phyloP scores from a whole-genome alignment of 2,797 vertebrate species.

The Notolepis coatsorum region DNA sequence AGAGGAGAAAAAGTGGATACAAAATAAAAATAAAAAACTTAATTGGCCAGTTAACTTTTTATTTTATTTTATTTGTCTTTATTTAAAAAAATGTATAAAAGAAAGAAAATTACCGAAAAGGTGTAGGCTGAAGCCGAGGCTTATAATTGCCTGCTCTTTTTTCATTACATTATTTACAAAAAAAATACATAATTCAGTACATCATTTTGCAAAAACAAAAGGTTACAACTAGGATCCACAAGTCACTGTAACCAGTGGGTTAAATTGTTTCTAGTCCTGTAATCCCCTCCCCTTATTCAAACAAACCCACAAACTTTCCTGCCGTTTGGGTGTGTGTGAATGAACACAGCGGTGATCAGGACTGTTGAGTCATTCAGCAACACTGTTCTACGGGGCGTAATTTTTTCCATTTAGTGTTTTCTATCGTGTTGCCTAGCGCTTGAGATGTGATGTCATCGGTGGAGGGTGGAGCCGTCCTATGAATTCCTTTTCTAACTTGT shows the following conservation, averaged over 20 bases:
- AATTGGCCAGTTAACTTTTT: no score
- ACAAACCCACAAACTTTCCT: not conserved
- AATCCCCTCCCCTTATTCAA: not conserved
- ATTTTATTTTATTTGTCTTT: no score
- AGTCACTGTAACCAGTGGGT: not conserved
- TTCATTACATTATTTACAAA: no score
- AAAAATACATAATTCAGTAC: no score
- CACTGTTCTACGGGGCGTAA: slow-evolving; percentile 7
- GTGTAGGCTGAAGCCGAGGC: no score
- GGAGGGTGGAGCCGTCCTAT: slow-evolving; percentile 53
- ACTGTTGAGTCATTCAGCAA: slow-evolving; percentile 9
- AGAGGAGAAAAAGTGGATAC: no score
- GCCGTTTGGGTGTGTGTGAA: not conserved
- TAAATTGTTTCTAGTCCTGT: not conserved
- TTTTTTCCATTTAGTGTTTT: slow-evolving; percentile 68
- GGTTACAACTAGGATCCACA: not conserved
- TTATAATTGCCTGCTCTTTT: no score
- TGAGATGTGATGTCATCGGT: slow-evolving; percentile 61
- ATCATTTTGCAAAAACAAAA: no score
- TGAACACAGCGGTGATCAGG: not conserved
- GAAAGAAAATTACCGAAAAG: no score
- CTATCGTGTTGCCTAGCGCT: slow-evolving; percentile 59
- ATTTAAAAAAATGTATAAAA: no score
- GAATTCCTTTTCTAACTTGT: slow-evolving; percentile 55
- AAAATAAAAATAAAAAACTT: no score